Evolutionary conservation across 2,113 vertebrate genomes (phyloP), one percentile per base, ranked within the genome.

Genomic region (Percina caprodes): DNA sequence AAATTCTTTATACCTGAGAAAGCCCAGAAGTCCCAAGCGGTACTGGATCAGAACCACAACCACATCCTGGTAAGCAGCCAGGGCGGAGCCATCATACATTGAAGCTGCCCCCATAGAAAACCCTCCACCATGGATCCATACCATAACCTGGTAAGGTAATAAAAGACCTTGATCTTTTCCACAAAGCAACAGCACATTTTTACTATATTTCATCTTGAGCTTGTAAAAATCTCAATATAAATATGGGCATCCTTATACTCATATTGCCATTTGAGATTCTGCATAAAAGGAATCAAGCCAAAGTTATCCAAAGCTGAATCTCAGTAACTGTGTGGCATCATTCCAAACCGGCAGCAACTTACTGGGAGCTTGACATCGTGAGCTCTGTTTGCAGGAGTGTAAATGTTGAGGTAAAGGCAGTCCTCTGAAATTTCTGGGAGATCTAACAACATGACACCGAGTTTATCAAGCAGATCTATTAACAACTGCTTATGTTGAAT

Each of bases 41-140:
- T 98, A 97, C 90, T 98, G 97, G 74, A 97, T 92, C 13, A 93
- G 8, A 75, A 97, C 96, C 30, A 97, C 95, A 18, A 98, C 94
- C 54, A 98, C 92, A 4, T 96, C 90, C 72, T 96, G 94, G 74
- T 96, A 95, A 52, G 96, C 95, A 7, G 96, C 94, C 85, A 98
- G 46, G 26, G 92, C 94, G 21, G 97, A 96, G 12, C 96, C 96
- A 10, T 97, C 96, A 5, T 78, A 94, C 0, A 84, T 0, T 2
- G 95, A 96, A 21, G 95, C 96, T 5, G 93, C 80, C 0, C 96
- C 97, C 0, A 55, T 0, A 3, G 6, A 0, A 7, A 97, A 81
- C 8, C 85, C 92, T 26, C 97, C 97, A 62, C 97, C 97, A 9
- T 98, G 97, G 82, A 98, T 95, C 95, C 95, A 97, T 2, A 96